phyloP scores from a whole-genome alignment of 2,797 vertebrate species.

The Pantherophis alleghaniensis region DNA sequence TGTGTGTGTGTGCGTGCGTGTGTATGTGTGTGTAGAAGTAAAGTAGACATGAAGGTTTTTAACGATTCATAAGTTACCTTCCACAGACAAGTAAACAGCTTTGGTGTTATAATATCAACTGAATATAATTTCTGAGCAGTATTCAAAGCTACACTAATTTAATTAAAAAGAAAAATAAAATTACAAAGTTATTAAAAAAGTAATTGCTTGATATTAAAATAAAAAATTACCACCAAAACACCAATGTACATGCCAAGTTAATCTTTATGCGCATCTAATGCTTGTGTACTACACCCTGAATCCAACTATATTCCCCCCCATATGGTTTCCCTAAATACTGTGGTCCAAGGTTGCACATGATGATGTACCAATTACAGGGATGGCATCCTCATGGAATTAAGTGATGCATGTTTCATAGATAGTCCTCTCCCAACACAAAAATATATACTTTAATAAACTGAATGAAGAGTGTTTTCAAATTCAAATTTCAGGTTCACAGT shows the following conservation, averaged over 20 bases:
- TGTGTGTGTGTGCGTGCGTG: neutral
- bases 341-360: neutral
- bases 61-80: neutral
- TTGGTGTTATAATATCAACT: neutral
- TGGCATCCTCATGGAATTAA: neutral
- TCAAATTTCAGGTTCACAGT: neutral
- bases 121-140: neutral
- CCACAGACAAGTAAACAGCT: neutral
- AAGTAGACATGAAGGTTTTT: neutral
- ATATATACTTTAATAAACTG: neutral
- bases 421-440: neutral
- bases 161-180: neutral
- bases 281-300: neutral
- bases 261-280: neutral
- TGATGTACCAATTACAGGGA: neutral
- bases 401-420: neutral
- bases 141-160: neutral
- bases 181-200: neutral
- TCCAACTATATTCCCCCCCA: neutral
- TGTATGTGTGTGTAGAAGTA: neutral
- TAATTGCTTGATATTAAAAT: neutral
- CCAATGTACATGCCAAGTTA: neutral
- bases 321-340: neutral
- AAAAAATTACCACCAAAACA: neutral
- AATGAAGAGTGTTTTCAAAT: neutral